A percentile compares a stretch with the other conserved stretches of the same genome.
Conservation (phyloP, 2,113 vertebrate species). For the Macaca nemestrina region DNA sequence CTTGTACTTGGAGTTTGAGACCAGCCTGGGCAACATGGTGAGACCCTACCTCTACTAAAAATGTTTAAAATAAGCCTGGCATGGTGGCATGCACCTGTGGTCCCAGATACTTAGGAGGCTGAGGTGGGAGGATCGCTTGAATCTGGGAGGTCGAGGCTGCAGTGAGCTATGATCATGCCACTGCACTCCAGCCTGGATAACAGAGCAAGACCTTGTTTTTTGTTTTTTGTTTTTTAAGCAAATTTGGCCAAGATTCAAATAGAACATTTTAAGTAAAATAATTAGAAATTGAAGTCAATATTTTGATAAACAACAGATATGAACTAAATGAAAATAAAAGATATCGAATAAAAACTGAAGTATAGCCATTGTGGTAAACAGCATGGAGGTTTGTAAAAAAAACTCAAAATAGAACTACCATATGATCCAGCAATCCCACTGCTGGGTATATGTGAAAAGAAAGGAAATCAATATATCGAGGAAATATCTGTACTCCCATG, state of each 20-base stretch:
- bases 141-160: no score
- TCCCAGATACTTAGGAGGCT: no score
- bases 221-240: background rate
- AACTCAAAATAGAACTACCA: background rate
- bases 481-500: background rate
- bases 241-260: background rate
- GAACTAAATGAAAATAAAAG: background rate
- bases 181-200: no score
- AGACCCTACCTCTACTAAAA: no score
- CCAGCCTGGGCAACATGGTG: no score
- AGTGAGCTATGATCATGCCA: no score
- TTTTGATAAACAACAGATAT: background rate
- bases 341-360: background rate
- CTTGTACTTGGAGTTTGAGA: no score
- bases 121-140: no score
- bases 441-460: background rate
- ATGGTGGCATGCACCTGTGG: no score
- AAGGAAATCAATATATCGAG: background rate
- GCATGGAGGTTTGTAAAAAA: background rate
- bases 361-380: background rate
- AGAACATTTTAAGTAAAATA: background rate
- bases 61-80: no score
- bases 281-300: background rate
- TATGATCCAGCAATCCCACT: background rate
- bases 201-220: no score